Base-by-base conservation (phyloP, 1,140 invertebrate genomes). In the Palaemon carinicauda region DNA sequence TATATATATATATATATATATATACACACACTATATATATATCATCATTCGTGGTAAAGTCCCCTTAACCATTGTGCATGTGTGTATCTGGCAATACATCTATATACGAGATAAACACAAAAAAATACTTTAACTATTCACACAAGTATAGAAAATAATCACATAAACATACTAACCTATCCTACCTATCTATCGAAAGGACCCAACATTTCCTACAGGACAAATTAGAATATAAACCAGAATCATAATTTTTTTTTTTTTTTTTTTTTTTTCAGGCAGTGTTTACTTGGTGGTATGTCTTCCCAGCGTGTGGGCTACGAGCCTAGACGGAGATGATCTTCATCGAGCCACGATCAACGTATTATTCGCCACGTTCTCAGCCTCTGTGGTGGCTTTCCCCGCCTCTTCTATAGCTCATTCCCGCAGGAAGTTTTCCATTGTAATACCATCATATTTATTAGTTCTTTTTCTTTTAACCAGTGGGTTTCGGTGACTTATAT, bases 321-420 rank as follows among this genome's bases (percentile, higher is more conserved):
- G 9, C 0, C 31, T n/a, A 7, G 24, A n/a, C 3, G 81, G 81
- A 0, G 81, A 83, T 71, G 81, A 83, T 71, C 81, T 53, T 4
- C 71, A 83, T 71, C 50, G 81, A 1, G 52, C 71, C 4, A 14
- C 56, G 10, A 4, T 83, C 27, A 83, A 83, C 73, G 41, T 53
- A 0, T 7, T 75, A 12, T 52, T 83, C 7, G 52, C 69, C 9
- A 52, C 73, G 19, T n/a, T 31, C 5, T 51, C 71, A 2, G 52
- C 81, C 10, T 19, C 50, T 51, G 24, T 53, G 17, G 15, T 50
- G 4, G 33, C 81, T 29, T 77, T 83, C 51, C 52, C 65, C 9
- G 81, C 52, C 14, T 83, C 81, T 10, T 75, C 81, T 21, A n/a
- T 83, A 12, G 81, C 71, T 27, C 81, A 83, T 27, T 51, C 81